phyloP scores from a whole-genome alignment of 2,797 vertebrate genomes.

The Cheracebus regulus region DNA sequence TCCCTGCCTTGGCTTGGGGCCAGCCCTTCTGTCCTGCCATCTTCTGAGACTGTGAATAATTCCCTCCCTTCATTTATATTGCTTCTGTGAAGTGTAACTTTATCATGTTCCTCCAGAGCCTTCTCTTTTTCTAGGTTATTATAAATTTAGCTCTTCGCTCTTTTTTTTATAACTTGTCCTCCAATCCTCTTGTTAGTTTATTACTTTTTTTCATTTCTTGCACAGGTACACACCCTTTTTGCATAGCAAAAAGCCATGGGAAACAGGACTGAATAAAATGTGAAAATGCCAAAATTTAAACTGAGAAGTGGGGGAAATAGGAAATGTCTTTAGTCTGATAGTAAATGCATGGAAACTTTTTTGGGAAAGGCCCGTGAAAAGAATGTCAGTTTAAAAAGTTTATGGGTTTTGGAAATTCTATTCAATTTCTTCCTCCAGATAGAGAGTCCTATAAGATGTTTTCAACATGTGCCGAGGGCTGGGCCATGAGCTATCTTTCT shows the following conservation, averaged over 20 bases:
- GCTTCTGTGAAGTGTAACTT: slow-evolving; percentile 58
- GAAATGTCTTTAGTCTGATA: neutral
- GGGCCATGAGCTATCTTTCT: neutral
- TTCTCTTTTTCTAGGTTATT: slow-evolving; percentile 73
- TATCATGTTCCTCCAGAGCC: slow-evolving; percentile 52
- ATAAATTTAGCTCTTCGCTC: slow-evolving; percentile 64
- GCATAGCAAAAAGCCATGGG: neutral
- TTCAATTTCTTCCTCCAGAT: slow-evolving; percentile 45
- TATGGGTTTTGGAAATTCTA: neutral
- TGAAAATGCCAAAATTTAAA: neutral
- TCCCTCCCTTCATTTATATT: slow-evolving; percentile 66
- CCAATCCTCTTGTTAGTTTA: slow-evolving; percentile 59
- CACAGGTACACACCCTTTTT: neutral
- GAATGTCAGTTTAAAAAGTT: slow-evolving; percentile 12
- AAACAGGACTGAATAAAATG: neutral
- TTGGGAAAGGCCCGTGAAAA: neutral
- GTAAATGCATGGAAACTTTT: neutral
- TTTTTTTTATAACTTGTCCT: slow-evolving; percentile 40
- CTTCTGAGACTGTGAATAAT: slow-evolving; percentile 53
- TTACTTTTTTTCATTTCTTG: slow-evolving; percentile 50
- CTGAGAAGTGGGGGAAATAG: neutral
- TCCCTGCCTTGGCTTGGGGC: neutral
- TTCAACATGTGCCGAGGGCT: neutral
- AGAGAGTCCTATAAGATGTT: neutral
- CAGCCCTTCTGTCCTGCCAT: slow-evolving; percentile 32